Base-by-base conservation (phyloP, 1,140 invertebrate genomes). In the Drosophila kurseongensis region DNA sequence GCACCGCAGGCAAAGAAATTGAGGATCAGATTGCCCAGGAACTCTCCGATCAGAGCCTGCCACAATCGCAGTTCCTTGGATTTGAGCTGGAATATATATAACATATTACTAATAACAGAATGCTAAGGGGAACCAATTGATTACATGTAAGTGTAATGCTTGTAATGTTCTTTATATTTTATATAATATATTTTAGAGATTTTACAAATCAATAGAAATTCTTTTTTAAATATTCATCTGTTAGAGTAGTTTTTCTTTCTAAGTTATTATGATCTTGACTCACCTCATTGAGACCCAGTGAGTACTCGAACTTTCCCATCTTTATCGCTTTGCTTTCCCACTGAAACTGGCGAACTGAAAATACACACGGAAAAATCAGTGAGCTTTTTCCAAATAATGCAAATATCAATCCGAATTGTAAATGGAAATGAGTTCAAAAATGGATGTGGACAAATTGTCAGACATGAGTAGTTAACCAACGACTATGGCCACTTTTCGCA, bases 1-100 rank as follows among this genome's bases (percentile, higher is more conserved):
- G 96, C 95, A 16, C 96, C 97, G 89, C 97, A 98, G 12, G 97
- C 97, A 85, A 96, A 96, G 91, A 96, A 95, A 88, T 97, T 98
- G 66, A 97, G 93, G 13, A 97, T 92, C 60, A 97, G 84, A 51
- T 96, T 98, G 13, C 97, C 94, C 35, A 94, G 85, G 74, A 97
- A 97, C 92, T 99, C 98, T 1, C 97, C 97, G 0, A 97, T 90
- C 5, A 98, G 92, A 0, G 96, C 95, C 68, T 95, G 94, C 94
- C 95, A 94, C 47, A 94, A 65, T 60, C 94, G 93, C 75, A 94
- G 85, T 80, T 95, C 92, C 74, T 93, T 94, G 57, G 95, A 93
- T 35, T 94, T 95, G 58, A 96, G 84, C 92, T 68, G 3, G 10
- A 7, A 16, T 27, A 10, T 27, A 10, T 1, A 41, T 1, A 48